These are phyloP conservation scores for Falco rusticolus DNA, from an alignment of 2,797 vertebrate genomes.

Conservation along the genomic window DNA sequence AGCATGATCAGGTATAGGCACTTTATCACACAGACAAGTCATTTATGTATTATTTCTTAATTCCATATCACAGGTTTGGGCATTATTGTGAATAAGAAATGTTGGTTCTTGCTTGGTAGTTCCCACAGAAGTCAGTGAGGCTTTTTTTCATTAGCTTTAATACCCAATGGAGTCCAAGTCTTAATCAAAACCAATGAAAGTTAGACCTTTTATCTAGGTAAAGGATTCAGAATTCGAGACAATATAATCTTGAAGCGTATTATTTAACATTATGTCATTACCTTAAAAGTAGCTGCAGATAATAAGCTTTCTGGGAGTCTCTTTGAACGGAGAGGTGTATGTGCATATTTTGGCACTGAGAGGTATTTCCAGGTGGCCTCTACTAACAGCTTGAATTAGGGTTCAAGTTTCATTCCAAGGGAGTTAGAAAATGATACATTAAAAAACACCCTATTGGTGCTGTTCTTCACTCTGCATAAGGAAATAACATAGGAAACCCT, in stretches of 20 bases:
- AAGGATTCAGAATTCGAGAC: neutral
- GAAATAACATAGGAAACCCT: conserved; percentile 68
- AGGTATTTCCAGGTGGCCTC: neutral
- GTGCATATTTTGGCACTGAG: neutral
- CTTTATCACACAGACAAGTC: neutral
- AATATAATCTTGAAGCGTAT: neutral
- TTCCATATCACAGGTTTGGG: neutral
- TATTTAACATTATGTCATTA: neutral
- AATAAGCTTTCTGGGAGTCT: neutral
- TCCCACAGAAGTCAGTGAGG: neutral
- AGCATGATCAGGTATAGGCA: neutral
- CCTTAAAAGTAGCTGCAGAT: neutral
- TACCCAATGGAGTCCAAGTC: neutral
- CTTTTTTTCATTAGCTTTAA: neutral
- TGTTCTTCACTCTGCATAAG: conserved; percentile 50
- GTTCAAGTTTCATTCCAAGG: conserved; percentile 36
- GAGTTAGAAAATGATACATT: conserved; percentile 58
- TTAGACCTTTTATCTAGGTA: neutral
- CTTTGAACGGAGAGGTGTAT: neutral
- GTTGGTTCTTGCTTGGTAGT: neutral
- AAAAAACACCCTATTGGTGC: conserved; percentile 59
- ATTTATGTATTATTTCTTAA: neutral
- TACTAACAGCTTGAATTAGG: neutral
- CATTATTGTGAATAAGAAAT: neutral
- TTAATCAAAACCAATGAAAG: neutral